These are phyloP conservation scores for Drosophila paramelanica DNA, from an alignment of 2,888 invertebrate species.

Conservation along the genomic window DNA sequence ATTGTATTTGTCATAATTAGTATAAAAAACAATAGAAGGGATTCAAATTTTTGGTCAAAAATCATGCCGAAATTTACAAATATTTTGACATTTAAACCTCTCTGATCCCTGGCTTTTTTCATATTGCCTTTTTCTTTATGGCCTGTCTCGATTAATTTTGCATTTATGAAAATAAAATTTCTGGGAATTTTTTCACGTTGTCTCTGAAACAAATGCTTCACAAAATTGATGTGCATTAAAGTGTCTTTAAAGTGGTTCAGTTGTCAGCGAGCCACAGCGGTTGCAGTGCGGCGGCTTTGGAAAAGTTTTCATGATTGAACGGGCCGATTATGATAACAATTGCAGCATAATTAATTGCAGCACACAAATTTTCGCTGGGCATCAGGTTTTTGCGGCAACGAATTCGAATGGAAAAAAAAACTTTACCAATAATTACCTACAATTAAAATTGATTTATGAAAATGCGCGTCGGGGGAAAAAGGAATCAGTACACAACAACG, in stretches of 20 bases:
- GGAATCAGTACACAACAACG: not conserved
- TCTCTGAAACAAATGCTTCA: too few species aligned
- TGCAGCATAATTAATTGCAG: constrained; percentile 69
- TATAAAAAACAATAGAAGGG: too few species aligned
- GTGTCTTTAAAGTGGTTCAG: not conserved
- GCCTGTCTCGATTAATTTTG: too few species aligned
- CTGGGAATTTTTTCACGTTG: too few species aligned
- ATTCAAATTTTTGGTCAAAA: too few species aligned
- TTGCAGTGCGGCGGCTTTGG: not conserved
- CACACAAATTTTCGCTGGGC: constrained; percentile 47
- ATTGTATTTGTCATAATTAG: too few species aligned
- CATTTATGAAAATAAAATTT: too few species aligned
- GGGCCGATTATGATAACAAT: constrained; percentile 63
- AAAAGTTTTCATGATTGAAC: constrained; percentile 41
- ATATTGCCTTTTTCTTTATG: too few species aligned
- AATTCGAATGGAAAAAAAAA: constrained; percentile 21
- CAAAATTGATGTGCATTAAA: not conserved
- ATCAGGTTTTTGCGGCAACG: constrained; percentile 1
- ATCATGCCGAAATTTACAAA: too few species aligned
- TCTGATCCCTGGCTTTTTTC: too few species aligned
- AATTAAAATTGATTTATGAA: constrained; percentile 83
- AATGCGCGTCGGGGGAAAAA: constrained; percentile 39
- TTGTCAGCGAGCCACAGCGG: not conserved
- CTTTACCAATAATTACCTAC: constrained; percentile 79
- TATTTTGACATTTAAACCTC: too few species aligned